Evolutionary conservation across 30 jellyfish, hydroid and myxozoan species (phyloP).

Genomic region (Phacellophora camtschatica): DNA sequence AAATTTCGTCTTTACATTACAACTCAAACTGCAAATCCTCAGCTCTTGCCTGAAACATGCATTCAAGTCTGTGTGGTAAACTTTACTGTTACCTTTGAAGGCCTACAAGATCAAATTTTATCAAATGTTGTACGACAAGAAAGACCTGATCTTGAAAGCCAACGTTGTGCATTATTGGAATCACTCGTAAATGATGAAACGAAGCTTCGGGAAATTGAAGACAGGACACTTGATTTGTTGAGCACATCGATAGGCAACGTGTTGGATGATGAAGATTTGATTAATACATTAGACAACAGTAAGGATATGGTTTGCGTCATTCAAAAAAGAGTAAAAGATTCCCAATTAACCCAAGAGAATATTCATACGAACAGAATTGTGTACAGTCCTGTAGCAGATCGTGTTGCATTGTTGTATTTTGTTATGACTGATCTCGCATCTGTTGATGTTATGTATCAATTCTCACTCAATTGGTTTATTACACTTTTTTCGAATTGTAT

Average conservation of each 20-base stretch:
- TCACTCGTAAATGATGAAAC: conserved; percentile 56
- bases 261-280: conserved; percentile 82
- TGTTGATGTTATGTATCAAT: conserved; percentile 82
- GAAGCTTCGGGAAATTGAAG: conserved; percentile 73
- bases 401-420: conserved; percentile 79
- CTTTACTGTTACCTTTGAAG: conserved; percentile 84
- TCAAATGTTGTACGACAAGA: conserved; percentile 80
- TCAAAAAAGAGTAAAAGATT: conserved; percentile 39
- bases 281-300: conserved; percentile 78
- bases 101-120: conserved; percentile 76
- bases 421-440: conserved; percentile 69
- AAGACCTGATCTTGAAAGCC: conserved; percentile 82
- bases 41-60: conserved; percentile 75
- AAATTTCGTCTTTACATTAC: conserved; percentile 68
- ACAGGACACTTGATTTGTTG: conserved; percentile 67
- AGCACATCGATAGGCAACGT: conserved; percentile 75
- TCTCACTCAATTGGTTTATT: conserved; percentile 85
- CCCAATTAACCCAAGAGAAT: conserved; percentile 61
- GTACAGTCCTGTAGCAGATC: conserved; percentile 81
- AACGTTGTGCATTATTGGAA: conserved; percentile 59
- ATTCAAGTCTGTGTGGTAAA: conserved; percentile 75
- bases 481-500: conserved; percentile 58
- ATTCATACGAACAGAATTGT: conserved; percentile 56
- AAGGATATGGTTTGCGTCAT: conserved; percentile 62
- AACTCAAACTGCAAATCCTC: conserved; percentile 64